Percentiles rank a stretch among this genome's conserved stretches.
Evolutionary conservation across 1,140 invertebrate species (phyloP).

Genomic region (Asbolus verrucosus): DNA sequence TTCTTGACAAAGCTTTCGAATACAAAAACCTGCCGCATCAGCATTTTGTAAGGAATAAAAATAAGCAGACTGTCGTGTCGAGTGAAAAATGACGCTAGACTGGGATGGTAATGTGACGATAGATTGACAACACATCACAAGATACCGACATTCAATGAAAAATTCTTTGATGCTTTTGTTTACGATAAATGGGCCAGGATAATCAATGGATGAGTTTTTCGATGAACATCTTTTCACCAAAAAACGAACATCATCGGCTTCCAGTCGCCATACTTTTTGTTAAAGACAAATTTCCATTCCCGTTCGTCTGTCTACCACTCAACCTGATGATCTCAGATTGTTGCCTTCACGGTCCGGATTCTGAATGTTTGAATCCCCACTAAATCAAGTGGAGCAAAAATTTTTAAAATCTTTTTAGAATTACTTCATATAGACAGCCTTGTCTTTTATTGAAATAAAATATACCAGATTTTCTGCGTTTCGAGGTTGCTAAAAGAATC

Average conservation of each 20-base stretch:
- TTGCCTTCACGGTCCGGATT: too few relatives aligned
- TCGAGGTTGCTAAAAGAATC: too few relatives aligned
- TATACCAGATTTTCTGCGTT: too few relatives aligned
- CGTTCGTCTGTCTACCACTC: not conserved
- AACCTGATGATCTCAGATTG: not conserved
- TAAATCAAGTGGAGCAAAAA: too few relatives aligned
- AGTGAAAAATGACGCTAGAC: slow-evolving; percentile 37
- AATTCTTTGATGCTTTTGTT: slow-evolving; percentile 37
- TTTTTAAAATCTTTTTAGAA: too few relatives aligned
- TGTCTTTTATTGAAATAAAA: too few relatives aligned
- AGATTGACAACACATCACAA: slow-evolving; percentile 34
- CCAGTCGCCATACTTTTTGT: slow-evolving; percentile 17
- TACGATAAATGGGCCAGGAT: slow-evolving; percentile 33
- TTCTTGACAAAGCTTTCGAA: slow-evolving; percentile 26
- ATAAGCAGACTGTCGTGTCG: slow-evolving; percentile 30
- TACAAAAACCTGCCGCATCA: slow-evolving; percentile 24
- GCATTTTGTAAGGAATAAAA: slow-evolving; percentile 29
- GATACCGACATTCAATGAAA: slow-evolving; percentile 27
- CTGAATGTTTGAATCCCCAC: too few relatives aligned
- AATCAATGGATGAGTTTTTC: slow-evolving; percentile 31
- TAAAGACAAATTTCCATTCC: slow-evolving; percentile 10
- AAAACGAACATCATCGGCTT: not conserved
- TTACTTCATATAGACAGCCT: too few relatives aligned
- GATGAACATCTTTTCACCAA: slow-evolving; percentile 11
- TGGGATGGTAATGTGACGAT: slow-evolving; percentile 37